Percentiles rank a stretch among this genome's conserved stretches.
Evolutionary conservation across 2,797 vertebrate genomes (phyloP).

Genomic region (Silurus lanzhouensis): DNA sequence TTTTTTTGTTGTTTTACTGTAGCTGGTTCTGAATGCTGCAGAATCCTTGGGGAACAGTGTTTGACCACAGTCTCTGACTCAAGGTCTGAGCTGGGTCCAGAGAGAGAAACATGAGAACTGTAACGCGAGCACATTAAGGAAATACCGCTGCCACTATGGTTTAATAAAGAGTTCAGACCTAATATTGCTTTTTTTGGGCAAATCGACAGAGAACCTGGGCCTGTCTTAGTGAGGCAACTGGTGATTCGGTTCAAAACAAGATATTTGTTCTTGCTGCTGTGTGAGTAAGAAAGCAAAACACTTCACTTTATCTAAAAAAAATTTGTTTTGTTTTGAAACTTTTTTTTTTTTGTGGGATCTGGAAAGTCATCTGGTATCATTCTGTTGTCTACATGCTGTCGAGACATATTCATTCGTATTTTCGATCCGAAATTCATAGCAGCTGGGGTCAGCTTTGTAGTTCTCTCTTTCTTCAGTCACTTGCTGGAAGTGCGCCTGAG

Average conservation of each 20-base stretch:
- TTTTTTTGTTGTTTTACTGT: conserved; percentile 55
- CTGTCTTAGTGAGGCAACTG: conserved; percentile 32
- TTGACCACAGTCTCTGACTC: conserved; percentile 57
- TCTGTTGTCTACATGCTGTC: conserved; percentile 58
- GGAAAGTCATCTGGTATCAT: conserved; percentile 58
- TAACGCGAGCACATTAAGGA: conserved; percentile 51
- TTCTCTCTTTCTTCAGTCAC: conserved; percentile 38
- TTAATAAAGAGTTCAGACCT: conserved; percentile 56
- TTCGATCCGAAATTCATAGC: conserved; percentile 55
- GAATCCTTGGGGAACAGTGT: conserved; percentile 58
- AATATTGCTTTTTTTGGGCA: conserved; percentile 60
- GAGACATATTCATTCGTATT: conserved; percentile 57
- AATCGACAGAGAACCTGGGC: conserved; percentile 43
- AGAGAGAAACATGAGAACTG: conserved; percentile 34
- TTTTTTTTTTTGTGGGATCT: conserved; percentile 40
- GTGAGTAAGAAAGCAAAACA: conserved; percentile 46
- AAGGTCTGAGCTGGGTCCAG: conserved; percentile 41
- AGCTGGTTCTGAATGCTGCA: conserved; percentile 44
- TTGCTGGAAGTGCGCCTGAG: conserved; percentile 43
- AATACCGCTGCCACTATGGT: conserved; percentile 59
- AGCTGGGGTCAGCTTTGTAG: conserved; percentile 53
- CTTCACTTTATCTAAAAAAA: conserved; percentile 37
- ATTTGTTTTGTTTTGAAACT: background rate
- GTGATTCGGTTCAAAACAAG: conserved; percentile 39
- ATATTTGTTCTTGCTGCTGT: conserved; percentile 45